Evolutionary conservation across 1,140 invertebrate genomes (phyloP), one percentile per base, ranked within the genome.

Genomic region (Drosophila malerkotliana): DNA sequence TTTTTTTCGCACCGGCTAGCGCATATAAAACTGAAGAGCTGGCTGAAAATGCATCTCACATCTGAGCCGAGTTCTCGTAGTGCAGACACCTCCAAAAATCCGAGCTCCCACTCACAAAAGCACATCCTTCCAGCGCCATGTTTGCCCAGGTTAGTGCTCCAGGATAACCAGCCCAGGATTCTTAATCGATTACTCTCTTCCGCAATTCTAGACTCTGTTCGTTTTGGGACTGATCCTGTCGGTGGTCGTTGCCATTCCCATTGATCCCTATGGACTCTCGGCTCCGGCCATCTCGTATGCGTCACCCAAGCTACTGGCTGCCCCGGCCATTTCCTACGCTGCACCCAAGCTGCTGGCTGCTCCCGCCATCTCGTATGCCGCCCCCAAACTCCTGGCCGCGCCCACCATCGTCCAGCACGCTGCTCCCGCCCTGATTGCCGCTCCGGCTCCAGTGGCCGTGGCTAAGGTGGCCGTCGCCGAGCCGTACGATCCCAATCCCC

Each of bases 401-500:
- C 80, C 80, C 7, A 68, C 78, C 41, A 51, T 72, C 12, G 41
- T 59, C 79, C 1, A 44, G 41, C 55, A 80, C 21, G 77, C 77
- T 10, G 71, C 81, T 12, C 76, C 83, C 9, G 81, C 67, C 39
- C 66, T 78, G 10, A 78, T 91, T 28, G 71, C 85, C 5, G 80
- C 92, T 6, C 85, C 92, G 1, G 80, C 92, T 4, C 37, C 39
- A n/a, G 39, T 92, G 9, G 88, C 91, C 7, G 81, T 92, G 44
- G 85, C 92, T 26, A 92, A 92, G 45, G 78, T 91, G 4, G 89
- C 92, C 21, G 81, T 92, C 14, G 72, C 93, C 30, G 94, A 95
- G 85, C 93, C 94, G 18, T 93, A 94, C 71, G 95, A 95, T 91
- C 93, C 95, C 4, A 94, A 95, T 92, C 95, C 95, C 3, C 94